Evolutionary conservation across 2,797 vertebrate species (phyloP).

Genomic region (Rhodeus uyekii): DNA sequence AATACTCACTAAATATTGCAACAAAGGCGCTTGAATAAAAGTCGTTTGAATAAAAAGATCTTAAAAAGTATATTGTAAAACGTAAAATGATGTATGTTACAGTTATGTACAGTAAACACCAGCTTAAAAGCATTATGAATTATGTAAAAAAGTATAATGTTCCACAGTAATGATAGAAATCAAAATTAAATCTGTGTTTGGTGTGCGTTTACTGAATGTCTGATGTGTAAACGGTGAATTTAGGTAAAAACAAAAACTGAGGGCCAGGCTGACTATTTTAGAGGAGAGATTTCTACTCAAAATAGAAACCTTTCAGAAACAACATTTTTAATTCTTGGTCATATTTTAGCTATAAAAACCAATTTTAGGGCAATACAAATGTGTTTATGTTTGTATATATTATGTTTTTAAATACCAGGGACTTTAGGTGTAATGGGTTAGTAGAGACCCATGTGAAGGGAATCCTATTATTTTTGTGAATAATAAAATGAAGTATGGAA

Average conservation of each 20-base stretch:
- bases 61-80: neutral
- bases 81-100: neutral
- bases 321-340: neutral
- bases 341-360: neutral
- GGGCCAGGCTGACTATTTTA: neutral
- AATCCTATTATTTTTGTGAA: neutral
- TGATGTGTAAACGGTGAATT: neutral
- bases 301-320: neutral
- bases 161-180: neutral
- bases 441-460: neutral
- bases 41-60: neutral
- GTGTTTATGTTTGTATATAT: too few species aligned
- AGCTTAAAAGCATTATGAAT: neutral
- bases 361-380: neutral
- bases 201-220: neutral
- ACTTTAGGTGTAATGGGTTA: neutral
- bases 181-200: conserved; percentile 6
- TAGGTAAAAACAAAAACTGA: neutral
- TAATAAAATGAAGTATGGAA: neutral
- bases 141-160: neutral
- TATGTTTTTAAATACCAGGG: too few species aligned
- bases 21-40: too few species aligned
- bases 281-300: neutral
- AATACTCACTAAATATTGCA: too few species aligned
- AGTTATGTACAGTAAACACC: neutral